These are phyloP conservation scores for Dryobotodes eremita DNA, from an alignment of 2,888 invertebrate genomes.

Conservation along the genomic window DNA sequence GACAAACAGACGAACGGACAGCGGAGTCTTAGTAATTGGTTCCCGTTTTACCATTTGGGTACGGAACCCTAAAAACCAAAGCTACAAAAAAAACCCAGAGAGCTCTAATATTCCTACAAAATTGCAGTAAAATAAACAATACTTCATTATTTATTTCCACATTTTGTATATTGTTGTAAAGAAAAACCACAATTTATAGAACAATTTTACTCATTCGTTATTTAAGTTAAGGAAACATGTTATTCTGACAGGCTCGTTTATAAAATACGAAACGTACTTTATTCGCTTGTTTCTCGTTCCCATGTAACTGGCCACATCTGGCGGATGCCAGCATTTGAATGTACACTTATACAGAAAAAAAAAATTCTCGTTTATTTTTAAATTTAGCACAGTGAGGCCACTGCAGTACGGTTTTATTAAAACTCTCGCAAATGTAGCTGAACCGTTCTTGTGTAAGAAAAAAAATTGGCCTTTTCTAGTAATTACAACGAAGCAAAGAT, in stretches of 20 bases:
- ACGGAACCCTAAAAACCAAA: too few species aligned
- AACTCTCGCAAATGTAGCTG: not conserved
- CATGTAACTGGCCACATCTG: slow-evolving; percentile 49
- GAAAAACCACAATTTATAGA: not conserved
- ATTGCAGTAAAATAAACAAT: not conserved
- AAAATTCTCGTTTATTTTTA: slow-evolving; percentile 20
- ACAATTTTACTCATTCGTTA: not conserved
- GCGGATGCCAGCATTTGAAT: slow-evolving; percentile 29
- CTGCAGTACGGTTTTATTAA: slow-evolving; percentile 1
- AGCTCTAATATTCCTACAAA: not conserved
- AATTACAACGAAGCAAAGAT: not conserved
- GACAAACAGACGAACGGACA: too few species aligned
- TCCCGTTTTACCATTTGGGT: too few species aligned
- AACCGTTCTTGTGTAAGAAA: not conserved
- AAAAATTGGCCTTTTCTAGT: not conserved
- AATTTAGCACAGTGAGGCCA: slow-evolving; percentile 2
- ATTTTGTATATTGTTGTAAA: not conserved
- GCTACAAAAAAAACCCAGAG: not conserved
- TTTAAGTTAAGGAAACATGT: slow-evolving; percentile 21
- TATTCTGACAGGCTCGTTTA: slow-evolving; percentile 21
- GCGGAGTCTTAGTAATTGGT: too few species aligned
- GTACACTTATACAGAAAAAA: slow-evolving; percentile 8
- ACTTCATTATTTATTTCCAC: too few species aligned
- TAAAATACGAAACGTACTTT: slow-evolving; percentile 17
- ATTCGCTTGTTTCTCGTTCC: not conserved